These are phyloP conservation scores for Nannobrachium achirus DNA, from an alignment of 2,113 vertebrate species.

Conservation along the genomic window DNA sequence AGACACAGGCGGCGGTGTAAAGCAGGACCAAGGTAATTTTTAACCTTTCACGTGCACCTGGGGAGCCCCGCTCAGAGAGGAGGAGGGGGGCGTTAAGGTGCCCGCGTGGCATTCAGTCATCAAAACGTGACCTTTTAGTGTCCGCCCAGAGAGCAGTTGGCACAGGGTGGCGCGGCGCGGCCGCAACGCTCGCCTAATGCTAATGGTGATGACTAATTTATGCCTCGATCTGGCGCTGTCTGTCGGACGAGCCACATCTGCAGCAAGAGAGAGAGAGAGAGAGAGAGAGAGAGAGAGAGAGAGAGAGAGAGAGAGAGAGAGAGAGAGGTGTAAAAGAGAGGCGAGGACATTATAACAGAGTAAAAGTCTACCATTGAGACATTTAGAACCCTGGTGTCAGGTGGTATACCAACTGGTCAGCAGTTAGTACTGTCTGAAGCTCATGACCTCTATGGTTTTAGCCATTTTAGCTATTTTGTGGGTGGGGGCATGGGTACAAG, in stretches of 20 bases:
- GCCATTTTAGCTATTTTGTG: no score
- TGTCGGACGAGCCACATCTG: slow-evolving; percentile 60
- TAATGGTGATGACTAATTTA: slow-evolving; percentile 99
- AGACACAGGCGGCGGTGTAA: slow-evolving; percentile 88
- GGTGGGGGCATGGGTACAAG: no score
- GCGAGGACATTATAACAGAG: no score
- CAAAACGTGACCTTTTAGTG: slow-evolving; percentile 99
- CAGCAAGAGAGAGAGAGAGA: slow-evolving; percentile 41
- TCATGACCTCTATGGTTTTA: no score
- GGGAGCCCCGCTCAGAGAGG: slow-evolving; percentile 92
- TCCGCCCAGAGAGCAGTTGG: slow-evolving; percentile 99
- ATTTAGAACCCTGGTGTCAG: no score
- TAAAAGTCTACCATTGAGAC: no score
- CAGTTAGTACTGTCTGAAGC: no score
- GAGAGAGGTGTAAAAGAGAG: no score
- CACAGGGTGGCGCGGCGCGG: slow-evolving; percentile 88
- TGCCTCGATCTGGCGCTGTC: slow-evolving; percentile 78
- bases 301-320: slow-evolving; percentile 18
- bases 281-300: slow-evolving; percentile 21
- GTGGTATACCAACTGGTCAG: no score
- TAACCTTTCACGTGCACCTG: slow-evolving; percentile 99
- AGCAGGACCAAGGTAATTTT: slow-evolving; percentile 88
- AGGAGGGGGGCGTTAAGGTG: slow-evolving; percentile 91
- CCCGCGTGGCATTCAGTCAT: slow-evolving; percentile 99
- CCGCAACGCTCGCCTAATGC: slow-evolving; percentile 76